Evolutionary conservation across 2,888 invertebrate species (phyloP).

Genomic region (Megamerina dolium): DNA sequence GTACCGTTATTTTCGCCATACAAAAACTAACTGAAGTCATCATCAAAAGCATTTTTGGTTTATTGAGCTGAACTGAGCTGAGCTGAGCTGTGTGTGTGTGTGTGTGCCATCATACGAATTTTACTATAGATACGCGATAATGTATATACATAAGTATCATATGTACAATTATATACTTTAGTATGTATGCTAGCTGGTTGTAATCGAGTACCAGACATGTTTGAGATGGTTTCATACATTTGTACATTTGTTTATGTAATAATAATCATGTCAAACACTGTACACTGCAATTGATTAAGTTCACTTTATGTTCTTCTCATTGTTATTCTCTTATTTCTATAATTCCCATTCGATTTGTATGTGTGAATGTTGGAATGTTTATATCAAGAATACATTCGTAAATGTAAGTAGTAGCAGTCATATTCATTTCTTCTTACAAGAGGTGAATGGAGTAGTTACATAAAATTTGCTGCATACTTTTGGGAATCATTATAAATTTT

Average conservation of each 20-base stretch:
- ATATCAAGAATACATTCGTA: background rate
- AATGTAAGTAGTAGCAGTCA: too few relatives aligned
- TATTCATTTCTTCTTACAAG: too few relatives aligned
- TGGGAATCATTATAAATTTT: too few relatives aligned
- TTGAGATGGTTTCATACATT: background rate
- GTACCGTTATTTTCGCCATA: slow-evolving; percentile 33
- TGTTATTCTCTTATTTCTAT: background rate
- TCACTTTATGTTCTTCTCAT: background rate
- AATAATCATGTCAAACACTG: too few relatives aligned
- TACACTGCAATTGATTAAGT: background rate
- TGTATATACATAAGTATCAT: background rate
- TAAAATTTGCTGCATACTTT: too few relatives aligned
- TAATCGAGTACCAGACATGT: background rate
- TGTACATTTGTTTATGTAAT: too few relatives aligned
- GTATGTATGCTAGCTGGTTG: background rate
- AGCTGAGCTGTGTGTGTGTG: slow-evolving; percentile 4
- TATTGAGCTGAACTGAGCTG: too few relatives aligned
- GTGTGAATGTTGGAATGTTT: background rate
- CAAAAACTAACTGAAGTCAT: slow-evolving; percentile 35
- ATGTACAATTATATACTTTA: background rate
- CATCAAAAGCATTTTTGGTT: slow-evolving; percentile 22
- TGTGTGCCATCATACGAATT: background rate
- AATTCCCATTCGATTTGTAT: background rate
- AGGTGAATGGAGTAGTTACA: too few relatives aligned
- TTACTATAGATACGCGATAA: background rate